Conservation (phyloP, 1,140 invertebrate species). For the Matsumurasca onukii region DNA sequence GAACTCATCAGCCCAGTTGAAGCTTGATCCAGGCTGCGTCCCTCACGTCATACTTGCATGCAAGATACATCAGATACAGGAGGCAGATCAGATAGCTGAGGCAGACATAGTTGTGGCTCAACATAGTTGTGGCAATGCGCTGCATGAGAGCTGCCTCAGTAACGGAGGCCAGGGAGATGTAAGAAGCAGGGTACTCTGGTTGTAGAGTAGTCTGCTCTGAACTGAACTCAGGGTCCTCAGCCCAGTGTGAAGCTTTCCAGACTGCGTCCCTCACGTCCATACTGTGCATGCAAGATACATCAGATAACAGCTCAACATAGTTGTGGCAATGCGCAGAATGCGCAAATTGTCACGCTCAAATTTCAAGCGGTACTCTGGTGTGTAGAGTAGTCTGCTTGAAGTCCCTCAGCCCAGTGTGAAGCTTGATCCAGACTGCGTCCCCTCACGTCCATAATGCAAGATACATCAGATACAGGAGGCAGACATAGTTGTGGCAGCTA, state of each 20-base stretch:
- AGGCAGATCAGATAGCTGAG: no score
- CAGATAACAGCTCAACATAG: no score
- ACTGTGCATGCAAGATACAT: no score
- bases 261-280: conserved; percentile 18
- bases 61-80: no score
- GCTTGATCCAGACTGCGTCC: conserved; percentile 11
- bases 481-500: conserved; percentile 85
- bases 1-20: conserved; percentile 52
- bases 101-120: no score
- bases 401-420: conserved; percentile 52
- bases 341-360: no score
- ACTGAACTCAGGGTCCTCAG: conserved; percentile 52
- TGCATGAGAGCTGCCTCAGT: conserved; percentile 63
- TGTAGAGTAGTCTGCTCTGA: conserved; percentile 54
- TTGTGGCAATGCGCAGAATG: no score
- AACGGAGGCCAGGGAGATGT: conserved; percentile 61
- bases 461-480: no score
- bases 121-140: no score
- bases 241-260: conserved; percentile 46
- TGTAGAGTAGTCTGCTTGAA: conserved; percentile 54
- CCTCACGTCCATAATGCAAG: conserved; percentile 23
- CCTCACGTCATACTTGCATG: conserved; percentile 22
- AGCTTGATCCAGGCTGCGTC: conserved; percentile 5
- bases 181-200: conserved; percentile 56
- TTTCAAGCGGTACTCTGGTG: conserved; percentile 54